A percentile compares a stretch with the other conserved stretches of the same genome.
Conservation (phyloP, 2,797 vertebrate genomes). For the Enteromius afrohamiltoni region DNA sequence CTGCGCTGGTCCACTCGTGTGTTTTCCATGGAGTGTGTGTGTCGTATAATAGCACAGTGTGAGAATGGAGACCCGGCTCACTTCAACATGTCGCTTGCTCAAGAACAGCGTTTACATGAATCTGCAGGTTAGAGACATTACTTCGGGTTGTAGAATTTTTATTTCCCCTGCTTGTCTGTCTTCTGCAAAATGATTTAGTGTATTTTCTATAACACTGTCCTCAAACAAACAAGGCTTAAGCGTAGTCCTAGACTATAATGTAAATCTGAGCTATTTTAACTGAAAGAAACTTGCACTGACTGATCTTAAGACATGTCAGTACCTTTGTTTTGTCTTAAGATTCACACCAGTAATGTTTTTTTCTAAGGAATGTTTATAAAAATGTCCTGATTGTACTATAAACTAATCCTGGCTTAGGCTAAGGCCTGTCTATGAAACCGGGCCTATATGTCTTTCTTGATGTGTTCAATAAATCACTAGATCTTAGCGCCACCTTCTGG, state of each 20-base stretch:
- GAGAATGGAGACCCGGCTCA: conserved; percentile 80
- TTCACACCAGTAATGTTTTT: no score
- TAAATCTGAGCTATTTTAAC: no score
- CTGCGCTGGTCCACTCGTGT: conserved; percentile 89
- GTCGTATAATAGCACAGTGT: conserved; percentile 86
- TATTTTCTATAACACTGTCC: background rate
- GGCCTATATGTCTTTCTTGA: background rate
- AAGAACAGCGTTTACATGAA: conserved; percentile 84
- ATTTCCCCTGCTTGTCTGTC: background rate
- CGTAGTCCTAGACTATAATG: no score
- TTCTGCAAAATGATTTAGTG: background rate
- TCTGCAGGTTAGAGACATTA: conserved; percentile 79
- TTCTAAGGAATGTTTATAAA: no score
- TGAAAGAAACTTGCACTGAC: no score
- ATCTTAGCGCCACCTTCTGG: conserved; percentile 25
- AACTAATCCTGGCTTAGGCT: no score
- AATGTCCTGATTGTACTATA: no score
- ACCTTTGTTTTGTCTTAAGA: no score
- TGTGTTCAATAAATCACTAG: background rate
- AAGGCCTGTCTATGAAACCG: no score
- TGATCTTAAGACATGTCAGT: no score
- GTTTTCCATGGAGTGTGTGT: conserved; percentile 89
- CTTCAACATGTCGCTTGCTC: conserved; percentile 86
- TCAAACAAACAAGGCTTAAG: no score
- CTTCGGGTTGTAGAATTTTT: background rate